Evolutionary conservation across 2,113 vertebrate genomes (phyloP).

Genomic region (Gymnogyps californianus): DNA sequence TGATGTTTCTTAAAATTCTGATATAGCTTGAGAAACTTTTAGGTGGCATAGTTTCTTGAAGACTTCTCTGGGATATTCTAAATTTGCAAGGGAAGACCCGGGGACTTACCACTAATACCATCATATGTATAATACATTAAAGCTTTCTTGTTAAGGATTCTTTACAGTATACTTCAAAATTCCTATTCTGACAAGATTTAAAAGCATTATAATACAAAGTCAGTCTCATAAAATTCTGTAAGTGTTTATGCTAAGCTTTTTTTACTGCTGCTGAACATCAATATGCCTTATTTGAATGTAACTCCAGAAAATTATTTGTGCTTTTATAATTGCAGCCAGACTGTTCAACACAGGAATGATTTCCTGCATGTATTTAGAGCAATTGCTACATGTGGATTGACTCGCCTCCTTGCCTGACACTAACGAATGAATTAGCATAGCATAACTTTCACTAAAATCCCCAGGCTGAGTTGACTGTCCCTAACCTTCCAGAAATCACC

Average conservation of each 20-base stretch:
- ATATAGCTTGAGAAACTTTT: not conserved
- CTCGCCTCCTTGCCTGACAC: not conserved
- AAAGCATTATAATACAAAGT: not conserved
- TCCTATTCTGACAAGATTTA: not conserved
- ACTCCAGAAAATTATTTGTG: conserved; percentile 16
- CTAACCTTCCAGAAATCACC: not conserved
- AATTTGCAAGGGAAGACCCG: not conserved
- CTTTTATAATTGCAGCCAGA: conserved; percentile 1
- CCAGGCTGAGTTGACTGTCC: not conserved
- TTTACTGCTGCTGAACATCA: conserved; percentile 10
- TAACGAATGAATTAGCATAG: not conserved
- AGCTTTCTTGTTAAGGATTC: conserved; percentile 20
- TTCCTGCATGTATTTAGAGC: not conserved
- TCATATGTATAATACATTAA: conserved; percentile 15
- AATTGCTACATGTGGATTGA: not conserved
- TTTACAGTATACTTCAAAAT: not conserved
- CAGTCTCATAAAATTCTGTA: conserved; percentile 4
- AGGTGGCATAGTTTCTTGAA: not conserved
- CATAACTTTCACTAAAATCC: not conserved
- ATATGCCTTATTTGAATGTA: not conserved
- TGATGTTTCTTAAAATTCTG: not conserved
- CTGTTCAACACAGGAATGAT: not conserved
- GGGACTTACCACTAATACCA: not conserved
- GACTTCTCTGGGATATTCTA: not conserved
- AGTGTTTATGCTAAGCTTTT: not conserved